These are phyloP conservation scores for Dryobota labecula DNA, from an alignment of 2,888 invertebrate genomes.

Conservation along the genomic window DNA sequence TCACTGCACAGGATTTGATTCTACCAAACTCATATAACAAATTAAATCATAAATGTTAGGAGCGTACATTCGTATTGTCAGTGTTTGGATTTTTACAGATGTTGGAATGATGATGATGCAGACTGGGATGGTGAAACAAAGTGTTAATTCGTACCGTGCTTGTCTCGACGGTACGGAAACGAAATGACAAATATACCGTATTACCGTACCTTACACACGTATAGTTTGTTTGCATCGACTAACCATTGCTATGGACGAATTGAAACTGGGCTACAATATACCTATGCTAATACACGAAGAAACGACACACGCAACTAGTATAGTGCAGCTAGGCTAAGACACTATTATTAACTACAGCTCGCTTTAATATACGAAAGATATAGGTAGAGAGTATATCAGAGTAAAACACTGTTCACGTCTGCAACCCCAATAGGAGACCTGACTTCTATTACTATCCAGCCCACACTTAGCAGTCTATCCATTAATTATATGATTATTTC, in stretches of 20 bases:
- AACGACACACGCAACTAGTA: slow-evolving; percentile 87
- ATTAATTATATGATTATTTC: slow-evolving; percentile 7
- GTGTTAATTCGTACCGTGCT: slow-evolving; percentile 94
- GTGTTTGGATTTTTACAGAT: slow-evolving; percentile 95
- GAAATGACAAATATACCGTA: slow-evolving; percentile 83
- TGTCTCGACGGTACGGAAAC: slow-evolving; percentile 95
- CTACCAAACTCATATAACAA: slow-evolving; percentile 73
- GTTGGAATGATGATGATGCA: slow-evolving; percentile 99
- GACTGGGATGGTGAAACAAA: slow-evolving; percentile 98
- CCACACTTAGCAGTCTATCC: slow-evolving; percentile 35
- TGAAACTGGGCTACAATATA: slow-evolving; percentile 84
- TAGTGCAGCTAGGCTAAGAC: slow-evolving; percentile 86
- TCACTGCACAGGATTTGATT: slow-evolving; percentile 72
- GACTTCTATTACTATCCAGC: slow-evolving; percentile 66
- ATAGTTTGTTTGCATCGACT: slow-evolving; percentile 89
- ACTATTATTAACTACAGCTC: slow-evolving; percentile 79
- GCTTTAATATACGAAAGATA: slow-evolving; percentile 73
- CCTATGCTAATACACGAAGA: slow-evolving; percentile 86
- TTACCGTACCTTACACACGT: slow-evolving; percentile 87
- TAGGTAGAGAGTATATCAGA: slow-evolving; percentile 67
- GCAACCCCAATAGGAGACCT: slow-evolving; percentile 61
- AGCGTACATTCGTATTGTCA: slow-evolving; percentile 87
- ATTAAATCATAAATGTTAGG: slow-evolving; percentile 73
- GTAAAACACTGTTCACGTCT: slow-evolving; percentile 73
- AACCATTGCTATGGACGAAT: slow-evolving; percentile 85